Evolutionary conservation across 1,140 invertebrate species (phyloP).

Genomic region (Macrotrachela quadricornifera): DNA sequence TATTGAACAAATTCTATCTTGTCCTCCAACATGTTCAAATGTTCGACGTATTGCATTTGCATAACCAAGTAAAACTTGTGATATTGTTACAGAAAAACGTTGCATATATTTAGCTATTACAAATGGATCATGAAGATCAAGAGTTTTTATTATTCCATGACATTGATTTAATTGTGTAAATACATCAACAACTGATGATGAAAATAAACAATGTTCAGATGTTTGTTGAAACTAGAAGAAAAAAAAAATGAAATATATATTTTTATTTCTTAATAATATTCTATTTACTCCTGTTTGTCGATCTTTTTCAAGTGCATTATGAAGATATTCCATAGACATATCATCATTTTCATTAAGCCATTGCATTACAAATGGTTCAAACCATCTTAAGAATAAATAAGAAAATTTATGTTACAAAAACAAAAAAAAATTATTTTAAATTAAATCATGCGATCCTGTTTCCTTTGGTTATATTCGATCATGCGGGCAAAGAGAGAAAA

Average conservation of each 20-base stretch:
- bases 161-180: constrained; percentile 98
- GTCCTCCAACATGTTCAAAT: constrained; percentile 40
- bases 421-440: too few species aligned
- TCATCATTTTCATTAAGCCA: constrained; percentile 99
- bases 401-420: too few species aligned
- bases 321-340: constrained; percentile 89
- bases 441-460: too few species aligned
- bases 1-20: constrained; percentile 43
- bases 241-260: background rate
- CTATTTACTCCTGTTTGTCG: constrained; percentile 84
- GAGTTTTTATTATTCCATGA: constrained; percentile 93
- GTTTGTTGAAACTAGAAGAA: constrained; percentile 74
- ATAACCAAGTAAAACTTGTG: constrained; percentile 90
- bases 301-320: constrained; percentile 92
- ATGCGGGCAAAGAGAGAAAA: too few species aligned
- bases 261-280: background rate
- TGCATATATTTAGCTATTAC: constrained; percentile 96
- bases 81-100: constrained; percentile 80
- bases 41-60: constrained; percentile 91
- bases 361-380: constrained; percentile 99
- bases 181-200: constrained; percentile 97
- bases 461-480: too few species aligned
- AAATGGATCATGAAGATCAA: constrained; percentile 82
- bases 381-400: constrained; percentile 46
- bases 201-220: constrained; percentile 92